phyloP scores from a whole-genome alignment of 2,797 vertebrate genomes.

The Liasis olivaceus region DNA sequence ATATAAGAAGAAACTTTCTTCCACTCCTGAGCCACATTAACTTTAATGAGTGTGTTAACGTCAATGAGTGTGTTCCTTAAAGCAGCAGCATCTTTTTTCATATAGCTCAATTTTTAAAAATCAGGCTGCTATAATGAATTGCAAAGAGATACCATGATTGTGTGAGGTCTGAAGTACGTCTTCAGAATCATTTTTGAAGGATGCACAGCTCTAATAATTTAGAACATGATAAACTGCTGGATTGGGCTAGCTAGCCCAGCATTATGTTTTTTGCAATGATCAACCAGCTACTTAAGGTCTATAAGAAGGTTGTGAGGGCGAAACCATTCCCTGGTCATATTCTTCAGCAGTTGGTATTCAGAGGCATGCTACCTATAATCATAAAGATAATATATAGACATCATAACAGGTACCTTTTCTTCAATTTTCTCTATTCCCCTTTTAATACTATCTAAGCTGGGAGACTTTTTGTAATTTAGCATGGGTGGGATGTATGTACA shows the following conservation, averaged over 20 bases:
- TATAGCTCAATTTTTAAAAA: not conserved
- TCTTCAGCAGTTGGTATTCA: not conserved
- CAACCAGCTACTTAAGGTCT: not conserved
- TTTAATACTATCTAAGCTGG: not conserved
- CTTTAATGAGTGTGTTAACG: not conserved
- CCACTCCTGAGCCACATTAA: not conserved
- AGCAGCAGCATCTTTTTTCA: not conserved
- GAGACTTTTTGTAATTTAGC: not conserved
- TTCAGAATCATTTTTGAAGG: not conserved
- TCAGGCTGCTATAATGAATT: not conserved
- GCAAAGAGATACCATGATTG: not conserved
- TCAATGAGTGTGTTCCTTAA: not conserved
- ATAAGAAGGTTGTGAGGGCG: not conserved
- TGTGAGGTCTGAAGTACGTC: not conserved
- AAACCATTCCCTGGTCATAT: too few species aligned
- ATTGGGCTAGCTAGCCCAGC: not conserved
- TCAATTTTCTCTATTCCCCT: not conserved
- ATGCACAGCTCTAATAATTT: not conserved
- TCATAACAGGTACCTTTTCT: not conserved
- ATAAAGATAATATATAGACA: not conserved
- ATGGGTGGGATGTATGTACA: too few species aligned
- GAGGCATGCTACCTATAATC: not conserved
- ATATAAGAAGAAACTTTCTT: not conserved
- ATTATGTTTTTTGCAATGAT: not conserved
- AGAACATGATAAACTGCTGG: not conserved